Conservation (phyloP, 2,113 vertebrate genomes). For the Nothocercus julius region DNA sequence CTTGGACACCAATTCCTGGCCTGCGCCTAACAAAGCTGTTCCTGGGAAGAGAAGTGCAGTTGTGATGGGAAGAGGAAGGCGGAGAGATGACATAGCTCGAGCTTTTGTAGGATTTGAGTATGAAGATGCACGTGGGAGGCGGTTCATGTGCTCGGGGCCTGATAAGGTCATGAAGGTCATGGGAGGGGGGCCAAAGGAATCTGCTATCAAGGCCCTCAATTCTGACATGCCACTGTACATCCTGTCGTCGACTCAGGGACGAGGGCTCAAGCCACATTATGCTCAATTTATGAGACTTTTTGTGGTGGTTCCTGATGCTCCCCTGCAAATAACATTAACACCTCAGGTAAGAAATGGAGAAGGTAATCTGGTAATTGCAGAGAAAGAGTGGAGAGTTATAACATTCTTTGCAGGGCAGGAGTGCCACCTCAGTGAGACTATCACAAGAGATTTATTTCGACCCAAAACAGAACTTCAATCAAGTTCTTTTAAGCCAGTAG, state of each 20-base stretch:
- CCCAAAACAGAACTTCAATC: background rate
- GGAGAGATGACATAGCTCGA: conserved; percentile 92
- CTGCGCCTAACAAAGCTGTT: conserved; percentile 91
- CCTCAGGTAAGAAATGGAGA: conserved; percentile 86
- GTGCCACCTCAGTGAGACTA: too few relatives aligned
- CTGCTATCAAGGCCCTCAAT: conserved; percentile 91
- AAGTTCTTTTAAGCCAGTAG: background rate
- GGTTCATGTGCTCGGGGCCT: conserved; percentile 94
- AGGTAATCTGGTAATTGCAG: background rate
- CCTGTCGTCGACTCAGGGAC: conserved; percentile 91
- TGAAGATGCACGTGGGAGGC: conserved; percentile 91
- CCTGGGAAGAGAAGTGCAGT: conserved; percentile 87
- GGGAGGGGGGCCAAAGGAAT: conserved; percentile 93
- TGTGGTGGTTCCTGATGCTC: conserved; percentile 92
- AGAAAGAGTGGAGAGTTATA: background rate
- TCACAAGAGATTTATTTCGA: background rate
- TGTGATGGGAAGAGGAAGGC: conserved; percentile 87
- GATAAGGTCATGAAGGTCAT: conserved; percentile 97
- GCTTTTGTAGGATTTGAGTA: conserved; percentile 98
- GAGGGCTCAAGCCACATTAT: conserved; percentile 92
- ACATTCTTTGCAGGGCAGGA: rapidly evolving
- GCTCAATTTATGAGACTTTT: conserved; percentile 94
- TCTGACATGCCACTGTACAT: conserved; percentile 97
- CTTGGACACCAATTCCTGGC: conserved; percentile 91
- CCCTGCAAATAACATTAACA: conserved; percentile 89